Percentiles rank a stretch among this genome's conserved stretches.
phyloP scores from a whole-genome alignment of 2,113 vertebrate genomes.

The Catagonus wagneri region DNA sequence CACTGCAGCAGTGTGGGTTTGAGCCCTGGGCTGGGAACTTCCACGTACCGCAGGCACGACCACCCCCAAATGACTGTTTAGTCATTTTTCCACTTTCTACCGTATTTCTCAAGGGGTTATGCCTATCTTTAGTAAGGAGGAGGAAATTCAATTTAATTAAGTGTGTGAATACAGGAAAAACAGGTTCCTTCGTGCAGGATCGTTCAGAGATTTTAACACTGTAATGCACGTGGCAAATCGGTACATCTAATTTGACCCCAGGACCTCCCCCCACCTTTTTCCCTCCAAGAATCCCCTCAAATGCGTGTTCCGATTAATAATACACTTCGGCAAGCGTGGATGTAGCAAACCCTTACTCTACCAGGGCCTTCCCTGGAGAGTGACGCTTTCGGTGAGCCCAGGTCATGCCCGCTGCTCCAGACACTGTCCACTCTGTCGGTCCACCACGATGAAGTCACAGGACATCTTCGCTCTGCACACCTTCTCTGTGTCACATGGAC shows the following conservation, averaged over 20 bases:
- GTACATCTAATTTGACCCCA: background rate
- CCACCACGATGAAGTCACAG: background rate
- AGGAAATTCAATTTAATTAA: background rate
- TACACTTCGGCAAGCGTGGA: background rate
- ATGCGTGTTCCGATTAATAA: background rate
- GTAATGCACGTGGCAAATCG: background rate
- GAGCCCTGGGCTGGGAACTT: too few species aligned
- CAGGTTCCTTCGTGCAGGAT: background rate
- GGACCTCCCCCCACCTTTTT: accelerated
- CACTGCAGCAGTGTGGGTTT: too few species aligned
- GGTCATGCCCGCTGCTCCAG: background rate
- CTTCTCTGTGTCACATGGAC: background rate
- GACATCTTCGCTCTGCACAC: background rate
- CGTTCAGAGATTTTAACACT: background rate
- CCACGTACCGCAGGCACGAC: too few species aligned
- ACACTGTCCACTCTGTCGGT: background rate
- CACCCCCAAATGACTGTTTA: background rate
- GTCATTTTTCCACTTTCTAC: background rate
- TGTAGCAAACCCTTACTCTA: accelerated
- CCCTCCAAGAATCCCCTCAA: background rate
- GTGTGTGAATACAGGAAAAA: background rate
- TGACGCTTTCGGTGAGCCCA: accelerated
- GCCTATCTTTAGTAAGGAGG: background rate
- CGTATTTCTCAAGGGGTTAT: background rate
- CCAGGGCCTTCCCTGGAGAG: accelerated